Evolutionary conservation across 2,113 vertebrate genomes (phyloP).

Genomic region (Nibea albiflora): DNA sequence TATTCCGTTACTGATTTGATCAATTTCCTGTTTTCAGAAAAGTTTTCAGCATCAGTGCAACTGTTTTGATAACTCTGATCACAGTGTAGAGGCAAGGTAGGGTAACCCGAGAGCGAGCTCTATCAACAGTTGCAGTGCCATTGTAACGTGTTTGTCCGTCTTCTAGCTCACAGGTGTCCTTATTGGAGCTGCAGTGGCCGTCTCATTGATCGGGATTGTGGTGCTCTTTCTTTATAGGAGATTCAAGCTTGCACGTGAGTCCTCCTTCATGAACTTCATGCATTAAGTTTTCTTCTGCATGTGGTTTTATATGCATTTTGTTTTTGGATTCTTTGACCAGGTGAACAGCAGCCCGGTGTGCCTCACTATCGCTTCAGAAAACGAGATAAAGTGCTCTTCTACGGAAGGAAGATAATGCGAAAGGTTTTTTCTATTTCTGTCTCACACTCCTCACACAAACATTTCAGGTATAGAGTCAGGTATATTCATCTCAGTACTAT

Average conservation of each 20-base stretch:
- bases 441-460: neutral
- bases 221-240: conserved; percentile 88
- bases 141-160: conserved; percentile 33
- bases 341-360: conserved; percentile 83
- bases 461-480: neutral
- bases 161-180: conserved; percentile 89
- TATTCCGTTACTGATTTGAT: too few relatives aligned
- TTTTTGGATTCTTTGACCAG: conserved; percentile 74
- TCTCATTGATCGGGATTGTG: conserved; percentile 84
- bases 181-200: conserved; percentile 86
- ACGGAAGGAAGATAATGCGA: conserved; percentile 95
- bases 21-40: too few relatives aligned
- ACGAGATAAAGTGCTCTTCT: conserved; percentile 96
- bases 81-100: too few relatives aligned
- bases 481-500: neutral
- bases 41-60: too few relatives aligned
- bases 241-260: conserved; percentile 87
- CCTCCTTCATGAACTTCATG: neutral
- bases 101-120: too few relatives aligned
- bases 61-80: too few relatives aligned
- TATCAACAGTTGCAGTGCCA: neutral
- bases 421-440: conserved; percentile 83
- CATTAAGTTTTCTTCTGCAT: neutral
- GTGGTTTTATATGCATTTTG: conserved; percentile 16
- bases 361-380: conserved; percentile 95